phyloP scores from a whole-genome alignment of 2,797 vertebrate species.

The Martes flavigula region DNA sequence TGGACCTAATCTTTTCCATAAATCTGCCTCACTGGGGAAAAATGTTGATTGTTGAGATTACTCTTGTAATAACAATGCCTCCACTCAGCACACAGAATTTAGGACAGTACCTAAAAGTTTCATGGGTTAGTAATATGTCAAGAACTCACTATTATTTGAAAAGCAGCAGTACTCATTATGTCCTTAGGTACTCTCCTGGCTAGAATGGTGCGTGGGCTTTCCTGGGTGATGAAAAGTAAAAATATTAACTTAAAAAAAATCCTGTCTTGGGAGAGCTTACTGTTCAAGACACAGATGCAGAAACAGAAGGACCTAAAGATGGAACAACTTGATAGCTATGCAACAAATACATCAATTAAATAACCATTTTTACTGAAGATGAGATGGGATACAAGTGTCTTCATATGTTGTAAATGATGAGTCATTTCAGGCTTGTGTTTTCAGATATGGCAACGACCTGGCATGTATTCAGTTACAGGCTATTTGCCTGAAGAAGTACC shows the following conservation, averaged over 20 bases:
- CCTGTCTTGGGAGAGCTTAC: neutral
- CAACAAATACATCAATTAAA: neutral
- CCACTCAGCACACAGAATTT: constrained; percentile 47
- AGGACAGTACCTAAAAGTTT: neutral
- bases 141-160: neutral
- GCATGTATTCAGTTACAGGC: neutral
- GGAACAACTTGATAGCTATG: neutral
- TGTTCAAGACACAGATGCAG: constrained; percentile 30
- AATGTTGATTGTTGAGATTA: constrained; percentile 59
- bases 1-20: constrained; percentile 22
- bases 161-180: neutral
- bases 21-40: neutral
- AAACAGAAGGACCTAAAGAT: constrained; percentile 2
- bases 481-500: neutral
- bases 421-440: neutral
- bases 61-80: constrained; percentile 56
- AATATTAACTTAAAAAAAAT: neutral
- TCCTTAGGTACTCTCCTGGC: neutral
- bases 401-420: neutral
- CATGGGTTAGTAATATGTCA: neutral
- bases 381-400: neutral
- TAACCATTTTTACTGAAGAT: neutral
- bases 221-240: constrained; percentile 1
- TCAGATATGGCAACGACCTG: neutral
- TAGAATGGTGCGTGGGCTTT: neutral